A percentile compares a stretch with the other conserved stretches of the same genome.
Conservation (phyloP, 2,797 vertebrate species). For the Pterois miles region DNA sequence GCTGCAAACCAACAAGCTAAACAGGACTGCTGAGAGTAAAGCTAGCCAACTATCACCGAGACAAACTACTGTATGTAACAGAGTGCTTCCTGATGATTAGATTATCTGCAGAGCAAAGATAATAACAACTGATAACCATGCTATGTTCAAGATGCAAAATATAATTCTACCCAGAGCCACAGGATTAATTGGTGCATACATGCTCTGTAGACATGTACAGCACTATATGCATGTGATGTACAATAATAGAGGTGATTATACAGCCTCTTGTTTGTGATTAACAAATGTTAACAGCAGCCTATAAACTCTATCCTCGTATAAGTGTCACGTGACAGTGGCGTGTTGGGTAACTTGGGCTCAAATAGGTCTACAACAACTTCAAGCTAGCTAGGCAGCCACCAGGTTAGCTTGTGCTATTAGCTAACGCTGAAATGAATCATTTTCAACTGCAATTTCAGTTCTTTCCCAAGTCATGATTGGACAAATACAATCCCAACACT, state of each 20-base stretch:
- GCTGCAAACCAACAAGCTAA: background rate
- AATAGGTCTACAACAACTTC: too few relatives aligned
- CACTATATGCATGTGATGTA: background rate
- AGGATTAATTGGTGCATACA: background rate
- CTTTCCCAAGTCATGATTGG: background rate
- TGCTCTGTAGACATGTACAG: background rate
- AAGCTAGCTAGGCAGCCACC: too few relatives aligned
- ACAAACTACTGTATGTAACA: background rate
- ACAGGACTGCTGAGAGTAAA: background rate
- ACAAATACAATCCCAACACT: background rate
- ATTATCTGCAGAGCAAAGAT: background rate
- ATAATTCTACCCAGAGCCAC: background rate
- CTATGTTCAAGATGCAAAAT: background rate
- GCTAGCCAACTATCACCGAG: background rate
- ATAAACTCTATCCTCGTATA: too few relatives aligned
- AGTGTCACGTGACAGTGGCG: background rate
- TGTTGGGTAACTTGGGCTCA: background rate
- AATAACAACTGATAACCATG: background rate
- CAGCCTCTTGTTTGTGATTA: background rate
- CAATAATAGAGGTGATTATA: background rate
- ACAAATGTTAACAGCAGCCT: background rate
- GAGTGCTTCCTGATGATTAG: background rate
- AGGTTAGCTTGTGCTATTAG: background rate
- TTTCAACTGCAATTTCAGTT: background rate
- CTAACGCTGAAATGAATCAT: background rate